Evolutionary conservation across 2,888 invertebrate genomes (phyloP).

Genomic region (Cryptophagus acutangulus): DNA sequence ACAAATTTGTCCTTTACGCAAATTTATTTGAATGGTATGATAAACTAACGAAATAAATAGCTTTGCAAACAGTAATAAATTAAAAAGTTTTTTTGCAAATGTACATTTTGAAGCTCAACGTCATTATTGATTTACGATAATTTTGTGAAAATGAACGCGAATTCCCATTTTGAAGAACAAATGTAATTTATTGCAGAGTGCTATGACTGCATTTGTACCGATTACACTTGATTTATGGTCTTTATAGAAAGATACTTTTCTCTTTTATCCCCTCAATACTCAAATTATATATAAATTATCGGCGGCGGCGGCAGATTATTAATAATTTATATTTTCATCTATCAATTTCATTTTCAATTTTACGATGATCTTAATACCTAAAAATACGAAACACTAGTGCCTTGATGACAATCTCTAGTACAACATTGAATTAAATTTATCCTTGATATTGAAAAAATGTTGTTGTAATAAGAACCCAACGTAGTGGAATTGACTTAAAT

Average conservation of each 20-base stretch:
- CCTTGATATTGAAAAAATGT: no score
- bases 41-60: conserved; percentile 39
- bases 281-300: conserved; percentile 2
- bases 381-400: no score
- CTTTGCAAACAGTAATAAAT: conserved; percentile 40
- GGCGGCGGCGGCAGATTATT: no score
- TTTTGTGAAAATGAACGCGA: conserved; percentile 48
- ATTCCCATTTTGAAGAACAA: conserved; percentile 47
- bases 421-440: no score
- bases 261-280: conserved; percentile 26
- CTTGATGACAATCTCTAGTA: no score
- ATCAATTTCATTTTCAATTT: no score
- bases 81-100: conserved; percentile 39
- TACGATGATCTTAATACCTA: no score
- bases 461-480: conserved; percentile 28
- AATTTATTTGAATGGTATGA: conserved; percentile 32
- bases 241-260: conserved; percentile 35
- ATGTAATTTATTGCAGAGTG: conserved; percentile 43
- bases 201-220: conserved; percentile 40
- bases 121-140: conserved; percentile 47
- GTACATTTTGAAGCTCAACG: conserved; percentile 46
- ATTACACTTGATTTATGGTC: conserved; percentile 39
- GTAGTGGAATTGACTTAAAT: no score
- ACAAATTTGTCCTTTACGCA: conserved; percentile 24
- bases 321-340: no score